Percentiles rank a stretch among this genome's conserved stretches.
Evolutionary conservation across 2,888 invertebrate species (phyloP).

Genomic region (Apodemia zela): DNA sequence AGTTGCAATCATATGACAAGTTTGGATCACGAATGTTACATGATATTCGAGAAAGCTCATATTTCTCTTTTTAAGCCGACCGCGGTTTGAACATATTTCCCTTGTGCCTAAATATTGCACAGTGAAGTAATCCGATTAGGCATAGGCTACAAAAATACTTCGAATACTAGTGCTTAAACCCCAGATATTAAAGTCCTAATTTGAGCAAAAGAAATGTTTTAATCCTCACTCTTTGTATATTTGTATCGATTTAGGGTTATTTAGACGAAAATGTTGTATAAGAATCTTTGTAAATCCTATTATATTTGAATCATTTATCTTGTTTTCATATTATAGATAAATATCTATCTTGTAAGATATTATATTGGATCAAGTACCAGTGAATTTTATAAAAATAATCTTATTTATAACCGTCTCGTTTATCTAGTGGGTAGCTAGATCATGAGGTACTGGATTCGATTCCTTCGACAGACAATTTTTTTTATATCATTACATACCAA

Average conservation of each 20-base stretch:
- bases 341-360: too few species aligned
- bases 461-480: too few species aligned
- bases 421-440: too few species aligned
- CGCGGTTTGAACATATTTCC: conserved; percentile 55
- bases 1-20: neutral
- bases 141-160: conserved; percentile 6
- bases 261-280: neutral
- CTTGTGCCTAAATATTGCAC: conserved; percentile 55
- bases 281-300: neutral
- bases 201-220: neutral
- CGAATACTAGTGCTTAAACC: neutral
- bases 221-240: neutral
- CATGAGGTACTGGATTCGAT: too few species aligned
- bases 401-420: too few species aligned
- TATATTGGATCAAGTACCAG: too few species aligned
- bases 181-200: neutral
- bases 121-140: conserved; percentile 65
- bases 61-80: conserved; percentile 22
- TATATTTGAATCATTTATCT: neutral
- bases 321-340: neutral
- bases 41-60: conserved; percentile 11
- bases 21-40: conserved; percentile 3
- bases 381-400: too few species aligned
- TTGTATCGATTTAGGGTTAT: neutral
- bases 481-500: too few species aligned